These are phyloP conservation scores for Melanotaenia pygmaea DNA, from an alignment of 2,797 vertebrate genomes.

Conservation along the genomic window DNA sequence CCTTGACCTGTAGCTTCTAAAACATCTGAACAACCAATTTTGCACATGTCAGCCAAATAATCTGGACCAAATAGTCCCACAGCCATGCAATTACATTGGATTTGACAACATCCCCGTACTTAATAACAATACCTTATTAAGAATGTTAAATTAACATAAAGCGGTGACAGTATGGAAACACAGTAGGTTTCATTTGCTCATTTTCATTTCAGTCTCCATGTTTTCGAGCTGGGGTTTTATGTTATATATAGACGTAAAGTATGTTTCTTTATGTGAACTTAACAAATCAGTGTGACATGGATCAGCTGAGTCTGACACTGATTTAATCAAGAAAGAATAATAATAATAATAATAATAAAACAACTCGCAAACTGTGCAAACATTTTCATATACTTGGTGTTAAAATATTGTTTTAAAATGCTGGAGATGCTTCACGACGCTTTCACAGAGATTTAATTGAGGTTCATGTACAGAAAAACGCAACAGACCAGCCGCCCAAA, in stretches of 20 bases:
- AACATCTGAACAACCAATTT: background rate
- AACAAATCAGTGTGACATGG: background rate
- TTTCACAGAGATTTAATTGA: background rate
- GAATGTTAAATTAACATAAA: background rate
- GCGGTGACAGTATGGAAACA: background rate
- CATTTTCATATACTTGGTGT: background rate
- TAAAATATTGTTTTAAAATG: background rate
- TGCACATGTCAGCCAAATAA: background rate
- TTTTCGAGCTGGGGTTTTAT: background rate
- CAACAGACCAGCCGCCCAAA: background rate
- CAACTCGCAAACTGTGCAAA: background rate
- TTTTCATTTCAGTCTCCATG: background rate
- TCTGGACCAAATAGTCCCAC: background rate
- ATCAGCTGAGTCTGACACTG: background rate
- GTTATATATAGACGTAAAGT: background rate
- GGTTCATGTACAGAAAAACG: background rate
- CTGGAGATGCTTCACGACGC: background rate
- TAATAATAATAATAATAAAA: background rate
- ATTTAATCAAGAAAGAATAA: background rate
- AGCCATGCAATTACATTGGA: background rate
- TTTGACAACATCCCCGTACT: too few relatives aligned
- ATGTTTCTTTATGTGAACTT: background rate
- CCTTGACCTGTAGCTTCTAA: background rate
- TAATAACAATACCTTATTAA: background rate
- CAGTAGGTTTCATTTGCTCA: background rate